Conservation (phyloP, 2,888 invertebrate genomes). For the Cerceris rybyensis region DNA sequence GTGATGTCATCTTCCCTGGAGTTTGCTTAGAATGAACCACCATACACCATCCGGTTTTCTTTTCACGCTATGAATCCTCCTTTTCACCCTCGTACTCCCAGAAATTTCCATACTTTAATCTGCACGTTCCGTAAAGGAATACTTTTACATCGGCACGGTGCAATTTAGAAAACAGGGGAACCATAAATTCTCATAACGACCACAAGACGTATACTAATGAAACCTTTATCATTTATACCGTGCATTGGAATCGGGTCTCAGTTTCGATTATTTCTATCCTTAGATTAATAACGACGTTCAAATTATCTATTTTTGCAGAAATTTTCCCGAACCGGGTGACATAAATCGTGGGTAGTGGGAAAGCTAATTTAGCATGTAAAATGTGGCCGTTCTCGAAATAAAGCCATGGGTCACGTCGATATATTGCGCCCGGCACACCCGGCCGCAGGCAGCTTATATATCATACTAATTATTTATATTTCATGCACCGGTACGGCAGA, state of each 20-base stretch:
- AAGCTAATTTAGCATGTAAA: constrained; percentile 77
- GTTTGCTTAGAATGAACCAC: constrained; percentile 51
- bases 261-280: neutral
- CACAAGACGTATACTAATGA: no score
- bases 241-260: no score
- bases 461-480: constrained; percentile 79
- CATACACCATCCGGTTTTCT: constrained; percentile 45
- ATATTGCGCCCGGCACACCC: constrained; percentile 64
- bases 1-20: constrained; percentile 42
- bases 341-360: constrained; percentile 70
- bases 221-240: no score
- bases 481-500: constrained; percentile 64
- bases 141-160: neutral
- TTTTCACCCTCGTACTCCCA: constrained; percentile 18
- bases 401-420: constrained; percentile 74
- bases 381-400: constrained; percentile 74
- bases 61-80: constrained; percentile 45
- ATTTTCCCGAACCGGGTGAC: constrained; percentile 63
- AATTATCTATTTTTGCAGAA: constrained; percentile 69
- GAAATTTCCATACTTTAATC: constrained; percentile 5
- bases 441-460: constrained; percentile 70
- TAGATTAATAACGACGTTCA: neutral
- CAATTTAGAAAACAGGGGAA: no score
- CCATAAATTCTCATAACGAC: no score
- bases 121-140: neutral